phyloP scores from a whole-genome alignment of 2,113 vertebrate genomes.

The Thunnus thynnus region DNA sequence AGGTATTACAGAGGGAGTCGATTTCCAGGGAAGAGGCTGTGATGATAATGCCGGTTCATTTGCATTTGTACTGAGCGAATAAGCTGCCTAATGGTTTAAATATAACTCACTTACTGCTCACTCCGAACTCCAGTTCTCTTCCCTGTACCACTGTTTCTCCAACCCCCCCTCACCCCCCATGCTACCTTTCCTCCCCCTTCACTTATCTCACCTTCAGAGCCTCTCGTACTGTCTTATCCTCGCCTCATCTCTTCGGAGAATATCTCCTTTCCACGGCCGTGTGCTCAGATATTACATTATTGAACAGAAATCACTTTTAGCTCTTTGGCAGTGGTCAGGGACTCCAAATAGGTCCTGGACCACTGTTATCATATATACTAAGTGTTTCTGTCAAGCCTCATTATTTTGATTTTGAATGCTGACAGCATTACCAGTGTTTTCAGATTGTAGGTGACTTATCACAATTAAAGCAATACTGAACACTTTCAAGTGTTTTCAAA shows the following conservation, averaged over 20 bases:
- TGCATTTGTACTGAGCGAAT: constrained; percentile 82
- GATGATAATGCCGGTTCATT: constrained; percentile 87
- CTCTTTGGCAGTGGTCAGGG: constrained; percentile 63
- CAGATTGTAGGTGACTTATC: constrained; percentile 21
- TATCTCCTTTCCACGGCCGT: constrained; percentile 50
- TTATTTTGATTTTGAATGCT: constrained; percentile 42
- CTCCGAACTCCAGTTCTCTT: constrained; percentile 69
- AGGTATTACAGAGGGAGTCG: constrained; percentile 87
- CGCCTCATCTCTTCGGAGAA: constrained; percentile 61
- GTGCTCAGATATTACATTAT: constrained; percentile 69
- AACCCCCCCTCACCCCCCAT: not conserved
- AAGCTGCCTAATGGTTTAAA: constrained; percentile 84
- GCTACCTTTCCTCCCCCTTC: constrained; percentile 46
- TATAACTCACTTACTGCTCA: constrained; percentile 79
- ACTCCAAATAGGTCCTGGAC: constrained; percentile 54
- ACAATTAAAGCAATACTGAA: not conserved
- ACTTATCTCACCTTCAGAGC: constrained; percentile 72
- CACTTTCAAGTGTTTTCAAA: not conserved
- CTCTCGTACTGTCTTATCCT: constrained; percentile 57
- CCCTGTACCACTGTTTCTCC: constrained; percentile 51
- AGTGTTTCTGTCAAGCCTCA: constrained; percentile 64
- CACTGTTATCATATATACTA: constrained; percentile 49
- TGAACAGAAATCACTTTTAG: constrained; percentile 74
- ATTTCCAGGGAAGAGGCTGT: constrained; percentile 81
- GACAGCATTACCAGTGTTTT: constrained; percentile 14